Evolutionary conservation across 2,113 vertebrate species (phyloP), one percentile per base, ranked within the genome.

Genomic region (Perognathus longimembris): DNA sequence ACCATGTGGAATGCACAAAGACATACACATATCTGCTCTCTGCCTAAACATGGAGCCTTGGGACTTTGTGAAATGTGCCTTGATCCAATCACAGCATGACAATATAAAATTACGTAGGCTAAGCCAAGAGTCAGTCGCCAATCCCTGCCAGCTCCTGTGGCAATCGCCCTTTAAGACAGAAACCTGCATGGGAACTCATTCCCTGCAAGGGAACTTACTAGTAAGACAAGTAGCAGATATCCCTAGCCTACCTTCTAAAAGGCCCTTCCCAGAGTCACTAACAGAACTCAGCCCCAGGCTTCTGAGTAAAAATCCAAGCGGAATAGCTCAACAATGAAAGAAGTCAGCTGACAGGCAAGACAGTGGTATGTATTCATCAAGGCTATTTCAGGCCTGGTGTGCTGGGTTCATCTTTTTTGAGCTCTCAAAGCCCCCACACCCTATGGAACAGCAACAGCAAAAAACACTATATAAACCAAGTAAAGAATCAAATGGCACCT

Each of bases 191-290:
- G 61, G 40, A 87, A 70, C 7, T 26, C 81, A 50, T 24, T 71
- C 42, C n/a, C 70, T 66, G 54, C 24, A 9, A 67, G 30, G 61
- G 54, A 85, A 67, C 42, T 42, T 67, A 42, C 26, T 63, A 83
- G 67, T 57, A 91, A 73, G 82, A 87, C 86, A 36, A 17, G 54
- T 32, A 57, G 17, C 54, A 50, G 66, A 34, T 28, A 71, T 79
- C 70, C 71, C 30, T 7, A 81, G 12, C 1, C 21, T 32, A 20
- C 57, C 69, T 40, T 70, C 34, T 28, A 3, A 54, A 73, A 85
- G 38, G 34, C 61, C n/a, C 61, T 66, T 32, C 81, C 54, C 38
- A 59, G 77, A 95, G 73, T 61, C 66, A 93, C 50, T 54, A 54
- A 59, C 61, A 92, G 17, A 38, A 30, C 57, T 85, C 67, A 61